Evolutionary conservation across 1,140 invertebrate genomes (phyloP), one percentile per base, ranked within the genome.

Genomic region (Bombus haemorrhoidalis): DNA sequence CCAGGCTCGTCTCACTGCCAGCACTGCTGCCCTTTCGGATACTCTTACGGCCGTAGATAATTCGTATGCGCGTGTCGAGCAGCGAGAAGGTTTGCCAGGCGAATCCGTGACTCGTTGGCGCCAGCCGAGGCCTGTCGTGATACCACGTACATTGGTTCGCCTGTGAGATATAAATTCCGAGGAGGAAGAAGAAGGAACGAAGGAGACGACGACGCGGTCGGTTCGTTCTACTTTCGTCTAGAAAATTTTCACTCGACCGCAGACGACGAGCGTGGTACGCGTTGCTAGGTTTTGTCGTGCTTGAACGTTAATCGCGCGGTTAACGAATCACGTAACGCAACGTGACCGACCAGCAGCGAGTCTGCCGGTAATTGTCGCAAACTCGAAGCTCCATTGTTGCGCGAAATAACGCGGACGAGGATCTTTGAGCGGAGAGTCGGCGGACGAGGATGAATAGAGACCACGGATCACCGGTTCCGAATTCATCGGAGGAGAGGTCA

Each of bases 321-420:
- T 57, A 69, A 69, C 74, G 81, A 68, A 41, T 32, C 72, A 18
- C 25, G 32, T 43, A 43, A 68, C 39, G 43, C 28, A 39, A 47
- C 73, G 37, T 59, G 43, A 41, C 69, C 41, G 66, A 5, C 43
- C 47, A 5, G 22, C 25, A 64, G 3, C 62, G 3, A 59, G 47
- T 59, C 79, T 2, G 71, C 15, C 32, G 47, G 62, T 83, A 83
- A 83, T 76, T 76, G 81, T 83, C 73, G 81, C 43, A 32, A 83
- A 83, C 72, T 83, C 47, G 62, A 15, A 59, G 47, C 9, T 25
- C 32, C 81, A 69, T 77, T 69, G 73, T 39, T n/a, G 32, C 28
- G 28, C 28, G 81, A 68, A 82, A 83, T 66, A 76, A 76, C 71
- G 59, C 39, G 39, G 15, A 12, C 43, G 64, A 28, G 32, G 57